Percentiles rank a stretch among this genome's conserved stretches.
These are phyloP conservation scores for Antitype chi DNA, from an alignment of 2,888 invertebrate genomes.

Conservation along the genomic window DNA sequence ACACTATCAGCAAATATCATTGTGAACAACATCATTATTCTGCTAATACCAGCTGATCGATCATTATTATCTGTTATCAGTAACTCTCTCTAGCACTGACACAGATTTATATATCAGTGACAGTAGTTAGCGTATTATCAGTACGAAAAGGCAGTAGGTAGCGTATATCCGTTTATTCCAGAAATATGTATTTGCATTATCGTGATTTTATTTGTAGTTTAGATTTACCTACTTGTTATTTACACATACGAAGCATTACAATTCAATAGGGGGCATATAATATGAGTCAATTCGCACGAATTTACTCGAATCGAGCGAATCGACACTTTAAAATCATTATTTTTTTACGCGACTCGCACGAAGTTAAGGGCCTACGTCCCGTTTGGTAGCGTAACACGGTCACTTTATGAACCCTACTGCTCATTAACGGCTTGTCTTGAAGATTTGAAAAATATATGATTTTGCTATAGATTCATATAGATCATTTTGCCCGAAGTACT, in stretches of 20 bases:
- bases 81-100: slow-evolving; percentile 9
- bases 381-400: too few relatives aligned
- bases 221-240: not conserved
- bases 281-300: too few relatives aligned
- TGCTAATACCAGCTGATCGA: slow-evolving; percentile 13
- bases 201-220: not conserved
- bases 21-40: slow-evolving; percentile 14
- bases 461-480: too few relatives aligned
- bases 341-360: too few relatives aligned
- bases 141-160: not conserved
- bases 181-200: slow-evolving; percentile 14
- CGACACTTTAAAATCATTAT: too few relatives aligned
- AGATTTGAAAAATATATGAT: too few relatives aligned
- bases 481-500: too few relatives aligned
- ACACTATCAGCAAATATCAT: slow-evolving; percentile 7
- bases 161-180: not conserved
- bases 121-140: slow-evolving; percentile 3
- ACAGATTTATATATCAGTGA: slow-evolving; percentile 22
- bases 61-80: slow-evolving; percentile 25
- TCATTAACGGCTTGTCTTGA: too few relatives aligned
- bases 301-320: too few relatives aligned
- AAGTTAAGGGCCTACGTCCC: too few relatives aligned
- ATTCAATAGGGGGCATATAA: too few relatives aligned
- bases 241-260: not conserved
- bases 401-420: too few relatives aligned